Evolutionary conservation across 2,888 invertebrate species (phyloP), one percentile per base, ranked within the genome.

Genomic region (Eupithecia subumbrata): DNA sequence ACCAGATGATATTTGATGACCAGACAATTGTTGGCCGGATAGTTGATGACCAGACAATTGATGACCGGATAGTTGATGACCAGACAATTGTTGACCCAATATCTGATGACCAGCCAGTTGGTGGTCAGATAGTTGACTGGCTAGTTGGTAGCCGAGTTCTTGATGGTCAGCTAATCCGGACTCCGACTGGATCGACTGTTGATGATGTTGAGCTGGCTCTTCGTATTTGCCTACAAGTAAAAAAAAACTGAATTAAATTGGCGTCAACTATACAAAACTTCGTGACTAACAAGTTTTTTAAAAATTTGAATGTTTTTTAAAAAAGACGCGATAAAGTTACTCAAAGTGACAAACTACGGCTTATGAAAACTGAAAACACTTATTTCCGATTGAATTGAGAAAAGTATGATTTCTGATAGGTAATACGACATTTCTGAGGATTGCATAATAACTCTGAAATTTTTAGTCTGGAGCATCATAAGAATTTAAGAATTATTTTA

Each of bases 161-260:
- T 66, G 74, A 11, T 69, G 69, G 37, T 34, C 52, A 66, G 16
- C 25, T 68, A 34, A 67, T 70, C 25, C 43, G 7, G 30, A 25
- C 56, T 69, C 67, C 14, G 75, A 75, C 18, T 76, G 71, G n/a
- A 56, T 34, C 2, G 25, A 4, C 34, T 71, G 56, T 48, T 73
- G 70, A 14, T 72, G 74, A 64, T 67, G 66, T 40, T 71, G 71
- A 25, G 67, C 45, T 12, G 71, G 71, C 14, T 73, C 67, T 16
- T 78, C 82, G 80, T 90, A 89, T 72, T 86, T 82, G 67, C 89
- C 90, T 89, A 82, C 76, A 77, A 45, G 64, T 37, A 45, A 72
- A 74, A 70, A 45, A 25, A 60, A n/a, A 34, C 30, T 30, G 7
- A 43, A n/a, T 52, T n/a, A 22, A 2, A 22, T 4, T 9, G 37